Conservation (phyloP, 2,113 vertebrate species). For the Chrysemys picta region DNA sequence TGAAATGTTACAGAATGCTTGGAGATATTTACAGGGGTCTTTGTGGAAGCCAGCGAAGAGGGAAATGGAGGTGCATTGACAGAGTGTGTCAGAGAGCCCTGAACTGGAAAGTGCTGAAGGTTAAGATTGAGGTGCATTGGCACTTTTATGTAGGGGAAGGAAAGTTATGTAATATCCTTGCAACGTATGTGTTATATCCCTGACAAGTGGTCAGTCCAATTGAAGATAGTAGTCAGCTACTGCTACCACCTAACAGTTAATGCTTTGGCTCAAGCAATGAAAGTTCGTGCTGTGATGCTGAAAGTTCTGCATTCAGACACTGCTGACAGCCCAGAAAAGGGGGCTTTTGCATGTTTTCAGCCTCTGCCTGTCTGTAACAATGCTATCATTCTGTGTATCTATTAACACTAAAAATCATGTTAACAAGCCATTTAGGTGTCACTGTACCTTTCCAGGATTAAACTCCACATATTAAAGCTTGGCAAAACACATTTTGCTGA, state of each 20-base stretch:
- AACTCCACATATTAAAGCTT: background rate
- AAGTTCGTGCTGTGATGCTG: background rate
- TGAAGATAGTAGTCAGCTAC: fast-evolving
- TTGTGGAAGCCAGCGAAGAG: background rate
- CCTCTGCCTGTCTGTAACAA: background rate
- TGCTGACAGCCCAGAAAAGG: background rate
- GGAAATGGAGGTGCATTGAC: background rate
- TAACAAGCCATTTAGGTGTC: background rate
- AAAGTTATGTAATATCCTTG: background rate
- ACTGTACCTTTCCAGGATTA: background rate
- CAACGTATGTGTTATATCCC: background rate
- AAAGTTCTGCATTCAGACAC: background rate
- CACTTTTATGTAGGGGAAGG: background rate
- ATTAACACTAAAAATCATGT: background rate
- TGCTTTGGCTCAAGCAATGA: background rate
- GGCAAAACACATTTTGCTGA: background rate
- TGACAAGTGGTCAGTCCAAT: background rate
- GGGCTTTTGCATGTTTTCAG: background rate
- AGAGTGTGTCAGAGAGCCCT: background rate
- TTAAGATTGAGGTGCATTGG: fast-evolving
- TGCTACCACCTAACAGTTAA: background rate
- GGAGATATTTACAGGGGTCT: background rate
- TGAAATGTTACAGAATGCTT: background rate
- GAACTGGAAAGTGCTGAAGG: background rate
- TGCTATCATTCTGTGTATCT: background rate